Conservation (phyloP, 2,888 invertebrate genomes). For the Carabus problematicus region DNA sequence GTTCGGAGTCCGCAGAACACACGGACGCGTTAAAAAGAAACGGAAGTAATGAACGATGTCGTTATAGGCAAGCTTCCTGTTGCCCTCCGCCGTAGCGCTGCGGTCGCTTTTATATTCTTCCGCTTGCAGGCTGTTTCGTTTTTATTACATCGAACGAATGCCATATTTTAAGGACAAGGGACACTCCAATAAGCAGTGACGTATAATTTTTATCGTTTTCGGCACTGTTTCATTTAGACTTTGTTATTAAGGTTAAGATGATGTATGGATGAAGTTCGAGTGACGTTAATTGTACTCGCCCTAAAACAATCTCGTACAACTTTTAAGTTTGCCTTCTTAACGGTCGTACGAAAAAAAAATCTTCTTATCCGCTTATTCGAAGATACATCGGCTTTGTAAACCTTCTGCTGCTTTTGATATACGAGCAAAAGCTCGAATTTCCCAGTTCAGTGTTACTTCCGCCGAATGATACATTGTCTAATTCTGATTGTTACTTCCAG, state of each 20-base stretch:
- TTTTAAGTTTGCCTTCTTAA: slow-evolving; percentile 34
- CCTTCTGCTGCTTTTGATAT: not conserved
- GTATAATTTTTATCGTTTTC: slow-evolving; percentile 50
- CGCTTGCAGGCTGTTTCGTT: slow-evolving; percentile 45
- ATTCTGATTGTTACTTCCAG: too few species aligned
- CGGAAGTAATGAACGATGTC: slow-evolving; percentile 42
- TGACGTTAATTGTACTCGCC: slow-evolving; percentile 47
- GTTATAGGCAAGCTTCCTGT: slow-evolving; percentile 32
- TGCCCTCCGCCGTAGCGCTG: slow-evolving; percentile 13
- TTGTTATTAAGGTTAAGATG: slow-evolving; percentile 50
- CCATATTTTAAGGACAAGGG: slow-evolving; percentile 49
- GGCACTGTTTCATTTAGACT: slow-evolving; percentile 49
- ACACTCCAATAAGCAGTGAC: slow-evolving; percentile 50
- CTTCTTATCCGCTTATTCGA: slow-evolving; percentile 1
- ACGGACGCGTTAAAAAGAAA: slow-evolving; percentile 25
- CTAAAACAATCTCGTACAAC: slow-evolving; percentile 39
- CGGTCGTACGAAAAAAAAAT: slow-evolving; percentile 1
- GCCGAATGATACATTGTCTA: too few species aligned
- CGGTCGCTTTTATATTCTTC: slow-evolving; percentile 12
- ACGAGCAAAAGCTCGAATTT: not conserved
- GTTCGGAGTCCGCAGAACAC: not conserved
- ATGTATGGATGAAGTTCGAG: slow-evolving; percentile 49
- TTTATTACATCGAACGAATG: slow-evolving; percentile 48
- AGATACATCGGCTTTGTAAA: not conserved
- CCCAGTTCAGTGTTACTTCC: too few species aligned